phyloP scores from a whole-genome alignment of 2,888 invertebrate genomes.

The Listrodromus nycthemerus region DNA sequence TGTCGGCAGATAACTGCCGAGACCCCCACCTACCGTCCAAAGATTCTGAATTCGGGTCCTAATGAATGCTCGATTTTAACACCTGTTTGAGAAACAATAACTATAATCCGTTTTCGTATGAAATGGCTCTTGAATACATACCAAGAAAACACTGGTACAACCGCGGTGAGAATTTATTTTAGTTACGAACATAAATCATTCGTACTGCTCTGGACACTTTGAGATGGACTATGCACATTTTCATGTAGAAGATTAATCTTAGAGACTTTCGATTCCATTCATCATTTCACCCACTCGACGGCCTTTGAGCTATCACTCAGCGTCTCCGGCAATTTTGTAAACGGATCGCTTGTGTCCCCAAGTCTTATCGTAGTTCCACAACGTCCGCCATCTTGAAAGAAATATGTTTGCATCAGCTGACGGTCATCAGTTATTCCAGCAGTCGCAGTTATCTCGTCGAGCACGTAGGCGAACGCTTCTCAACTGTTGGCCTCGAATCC shows the following conservation, averaged over 20 bases:
- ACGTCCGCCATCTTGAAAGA: slow-evolving; percentile 64
- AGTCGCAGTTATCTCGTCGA: background rate
- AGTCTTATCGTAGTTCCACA: slow-evolving; percentile 44
- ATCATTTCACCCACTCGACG: background rate
- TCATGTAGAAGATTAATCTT: background rate
- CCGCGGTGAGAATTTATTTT: background rate
- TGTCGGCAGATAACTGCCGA: background rate
- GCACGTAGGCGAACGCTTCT: background rate
- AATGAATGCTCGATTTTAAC: background rate
- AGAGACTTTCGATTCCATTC: background rate
- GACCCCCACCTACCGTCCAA: background rate
- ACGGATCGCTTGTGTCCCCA: slow-evolving; percentile 18
- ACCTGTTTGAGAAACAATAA: background rate
- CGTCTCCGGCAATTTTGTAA: slow-evolving; percentile 19
- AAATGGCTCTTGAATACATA: background rate
- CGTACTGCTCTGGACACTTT: no score
- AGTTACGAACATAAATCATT: background rate
- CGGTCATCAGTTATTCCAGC: slow-evolving; percentile 23
- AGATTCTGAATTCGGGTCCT: background rate
- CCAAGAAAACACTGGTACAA: slow-evolving; percentile 32
- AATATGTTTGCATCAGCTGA: slow-evolving; percentile 38
- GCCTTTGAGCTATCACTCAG: slow-evolving; percentile 23
- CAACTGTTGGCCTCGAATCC: background rate
- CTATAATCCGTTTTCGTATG: background rate
- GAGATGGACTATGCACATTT: background rate